Evolutionary conservation across 2,888 invertebrate genomes (phyloP), one percentile per base, ranked within the genome.

Genomic region (Polyploca ridens): DNA sequence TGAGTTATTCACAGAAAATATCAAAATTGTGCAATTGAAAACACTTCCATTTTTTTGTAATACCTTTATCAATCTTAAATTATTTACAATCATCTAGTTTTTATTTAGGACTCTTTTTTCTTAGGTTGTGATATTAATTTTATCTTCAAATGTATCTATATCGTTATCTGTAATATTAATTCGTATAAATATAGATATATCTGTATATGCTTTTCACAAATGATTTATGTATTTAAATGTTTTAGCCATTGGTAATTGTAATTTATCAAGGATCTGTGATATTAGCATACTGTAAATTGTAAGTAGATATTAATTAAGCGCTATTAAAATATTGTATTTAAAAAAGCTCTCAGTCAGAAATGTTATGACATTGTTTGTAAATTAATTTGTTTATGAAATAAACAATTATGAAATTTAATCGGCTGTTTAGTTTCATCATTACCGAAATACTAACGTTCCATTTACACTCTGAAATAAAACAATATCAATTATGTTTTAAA

Each of bases 311-410:
- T n/a, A 78, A 78, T 74, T 75, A 73, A 67, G 78, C 79, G 73
- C 79, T 83, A 83, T 83, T 16, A 81, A 77, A 83, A 82, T 82
- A 81, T 85, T 87, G 77, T 83, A 83, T 87, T 85, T 86, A 83
- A 84, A 82, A 27, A 75, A 75, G 78, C 72, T 83, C 69, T 73
- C 72, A 88, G 87, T 89, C 87, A 89, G 75, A 84, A 81, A 81
- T 85, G 87, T 90, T 91, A 88, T 83, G 82, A 84, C 77, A 78
- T 88, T 90, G 88, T 90, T 87, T 88, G 78, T 86, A 81, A 86
- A 82, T 80, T 81, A 81, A 82, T 73, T 88, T 92, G 92, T 92
- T 92, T 92, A 92, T 91, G 63, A 87, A 92, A 92, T 92, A 92
- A 91, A 92, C 90, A 89, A 84, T 82, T 79, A 81, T 79, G 64